phyloP scores from a whole-genome alignment of 2,113 vertebrate genomes.

The Prietella phreatophila region DNA sequence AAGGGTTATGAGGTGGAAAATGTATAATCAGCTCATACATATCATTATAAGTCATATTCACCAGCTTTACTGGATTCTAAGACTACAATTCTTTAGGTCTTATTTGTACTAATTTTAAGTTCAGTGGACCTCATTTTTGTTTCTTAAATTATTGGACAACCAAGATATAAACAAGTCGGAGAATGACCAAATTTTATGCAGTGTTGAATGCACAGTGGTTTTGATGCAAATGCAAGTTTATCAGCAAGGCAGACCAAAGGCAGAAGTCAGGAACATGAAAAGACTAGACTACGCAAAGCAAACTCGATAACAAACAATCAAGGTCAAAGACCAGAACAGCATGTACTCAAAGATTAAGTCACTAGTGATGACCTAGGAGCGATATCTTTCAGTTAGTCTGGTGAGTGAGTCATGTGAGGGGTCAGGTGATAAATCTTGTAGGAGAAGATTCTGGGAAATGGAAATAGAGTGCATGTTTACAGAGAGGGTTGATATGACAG shows the following conservation, averaged over 20 bases:
- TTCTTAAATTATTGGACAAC: not conserved
- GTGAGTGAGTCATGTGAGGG: not conserved
- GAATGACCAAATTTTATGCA: not conserved
- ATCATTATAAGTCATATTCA: not conserved
- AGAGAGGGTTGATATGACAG: not conserved
- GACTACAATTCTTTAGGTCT: not conserved
- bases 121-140: not conserved
- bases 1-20: conserved; percentile 17
- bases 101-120: not conserved
- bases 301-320: not conserved
- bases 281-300: not conserved
- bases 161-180: not conserved
- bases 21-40: not conserved
- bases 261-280: not conserved
- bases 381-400: not conserved
- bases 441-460: not conserved
- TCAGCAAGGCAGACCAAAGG: not conserved
- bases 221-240: not conserved
- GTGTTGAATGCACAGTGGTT: not conserved
- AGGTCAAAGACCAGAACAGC: not conserved
- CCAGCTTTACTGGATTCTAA: not conserved
- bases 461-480: not conserved
- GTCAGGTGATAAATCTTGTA: not conserved
- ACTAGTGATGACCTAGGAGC: not conserved
- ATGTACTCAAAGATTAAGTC: not conserved